These are phyloP conservation scores for Hyla sarda DNA, from an alignment of 2,113 vertebrate species.

Conservation along the genomic window DNA sequence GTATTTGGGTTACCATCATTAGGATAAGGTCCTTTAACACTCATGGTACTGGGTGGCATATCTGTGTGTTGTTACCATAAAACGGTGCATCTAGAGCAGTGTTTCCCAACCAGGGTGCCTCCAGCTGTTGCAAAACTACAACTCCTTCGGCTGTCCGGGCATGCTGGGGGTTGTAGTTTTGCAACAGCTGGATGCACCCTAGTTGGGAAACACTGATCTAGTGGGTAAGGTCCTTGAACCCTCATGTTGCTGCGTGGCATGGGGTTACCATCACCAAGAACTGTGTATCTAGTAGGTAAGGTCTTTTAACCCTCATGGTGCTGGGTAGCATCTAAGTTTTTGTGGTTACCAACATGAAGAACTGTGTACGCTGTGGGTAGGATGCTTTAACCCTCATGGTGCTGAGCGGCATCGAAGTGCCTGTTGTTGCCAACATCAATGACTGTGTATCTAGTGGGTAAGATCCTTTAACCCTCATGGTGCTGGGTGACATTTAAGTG, in stretches of 20 bases:
- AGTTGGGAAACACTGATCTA: no score
- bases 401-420: not conserved
- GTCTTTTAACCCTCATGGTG: no score
- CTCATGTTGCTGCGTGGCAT: not conserved
- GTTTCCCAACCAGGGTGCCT: no score
- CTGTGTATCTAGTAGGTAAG: not conserved
- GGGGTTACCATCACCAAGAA: not conserved
- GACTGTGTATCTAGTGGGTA: not conserved
- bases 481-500: not conserved
- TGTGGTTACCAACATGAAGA: not conserved
- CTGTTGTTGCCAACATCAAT: not conserved
- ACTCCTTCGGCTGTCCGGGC: no score
- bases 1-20: not conserved
- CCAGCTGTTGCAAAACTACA: no score
- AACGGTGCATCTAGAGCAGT: not conserved
- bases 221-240: not conserved
- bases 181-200: no score
- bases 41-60: not conserved
- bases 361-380: not conserved
- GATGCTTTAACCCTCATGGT: not conserved
- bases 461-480: not conserved
- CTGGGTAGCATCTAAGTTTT: not conserved
- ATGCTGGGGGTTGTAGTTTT: no score
- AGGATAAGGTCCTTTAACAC: not conserved
- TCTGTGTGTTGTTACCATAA: not conserved